Evolutionary conservation across 2,888 invertebrate species (phyloP), one percentile per base, ranked within the genome.

Genomic region (Drosophila ezoana): DNA sequence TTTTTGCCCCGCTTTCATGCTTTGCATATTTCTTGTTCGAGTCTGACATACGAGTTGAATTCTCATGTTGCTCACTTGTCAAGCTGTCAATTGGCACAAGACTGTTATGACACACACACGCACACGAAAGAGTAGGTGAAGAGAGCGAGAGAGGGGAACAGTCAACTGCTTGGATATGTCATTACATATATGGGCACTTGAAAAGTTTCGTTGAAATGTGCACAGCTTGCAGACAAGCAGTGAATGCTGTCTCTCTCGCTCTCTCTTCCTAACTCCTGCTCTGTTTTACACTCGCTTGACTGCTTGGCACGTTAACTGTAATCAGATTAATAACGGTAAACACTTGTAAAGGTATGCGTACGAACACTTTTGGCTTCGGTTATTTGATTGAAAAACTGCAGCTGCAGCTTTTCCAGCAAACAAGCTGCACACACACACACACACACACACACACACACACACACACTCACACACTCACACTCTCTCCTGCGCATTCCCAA

Each of bases 1-100:
- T 49, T 58, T 59, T 54, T 18, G 10, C 13, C 52, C 41, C 59
- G 49, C 53, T 64, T 59, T 64, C 57, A 65, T 67, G 52, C 68
- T 73, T 69, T 73, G 71, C 76, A 81, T 81, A 79, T 84, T 81
- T 73, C 63, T 69, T 67, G 60, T 73, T 60, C 62, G 63, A 67
- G 70, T 65, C 68, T 76, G 76, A 83, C 79, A 72, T 74, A 73
- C 76, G 81, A 83, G 81, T 76, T 82, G 75, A 87, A 86, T 85
- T 79, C 87, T 85, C 85, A 74, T 81, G 84, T 79, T 86, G 87
- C 87, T 83, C 86, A 86, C 88, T 83, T 87, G 83, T 86, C 88
- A 83, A 74, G 69, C 71, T 83, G 81, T 86, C 88, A 88, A 86
- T 86, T 83, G 88, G 63, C 81, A 76, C 75, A 77, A 77, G 75